Conservation (phyloP, 2,797 vertebrate genomes). For the Ctenopoma multispine region DNA sequence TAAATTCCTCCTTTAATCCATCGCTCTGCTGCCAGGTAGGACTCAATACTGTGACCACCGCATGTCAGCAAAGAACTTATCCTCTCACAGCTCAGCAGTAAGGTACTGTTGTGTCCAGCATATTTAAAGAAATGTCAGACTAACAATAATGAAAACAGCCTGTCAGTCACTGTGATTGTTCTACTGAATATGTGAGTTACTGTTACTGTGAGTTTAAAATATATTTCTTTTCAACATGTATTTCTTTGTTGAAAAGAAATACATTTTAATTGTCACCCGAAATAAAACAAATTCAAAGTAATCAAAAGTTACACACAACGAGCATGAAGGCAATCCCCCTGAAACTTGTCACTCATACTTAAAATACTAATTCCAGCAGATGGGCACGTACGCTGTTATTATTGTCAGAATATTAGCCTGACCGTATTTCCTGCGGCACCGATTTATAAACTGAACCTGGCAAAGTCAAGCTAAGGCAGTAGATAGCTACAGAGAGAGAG, state of each 20-base stretch:
- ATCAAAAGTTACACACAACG: no score
- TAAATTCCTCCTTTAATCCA: constrained; percentile 49
- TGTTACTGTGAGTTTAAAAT: no score
- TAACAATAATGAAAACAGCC: constrained; percentile 29
- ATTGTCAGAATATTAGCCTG: constrained; percentile 22
- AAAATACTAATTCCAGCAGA: not conserved
- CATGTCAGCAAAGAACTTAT: constrained; percentile 23
- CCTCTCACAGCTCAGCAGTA: constrained; percentile 23
- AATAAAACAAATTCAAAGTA: no score
- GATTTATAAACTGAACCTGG: constrained; percentile 18
- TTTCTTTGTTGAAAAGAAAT: no score
- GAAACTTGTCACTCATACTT: not conserved
- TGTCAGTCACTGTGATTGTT: constrained; percentile 29
- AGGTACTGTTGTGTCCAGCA: not conserved
- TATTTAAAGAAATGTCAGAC: constrained; percentile 23
- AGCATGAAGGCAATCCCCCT: not conserved
- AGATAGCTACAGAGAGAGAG: no score
- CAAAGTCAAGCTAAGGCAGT: constrained; percentile 7
- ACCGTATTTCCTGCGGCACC: constrained; percentile 14
- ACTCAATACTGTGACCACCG: constrained; percentile 38
- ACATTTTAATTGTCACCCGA: not conserved
- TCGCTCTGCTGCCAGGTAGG: not conserved
- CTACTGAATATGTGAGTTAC: not conserved
- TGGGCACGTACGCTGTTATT: not conserved
- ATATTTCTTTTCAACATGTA: no score